Percentiles rank a stretch among this genome's conserved stretches.
These are phyloP conservation scores for Helostoma temminkii DNA, from an alignment of 2,797 vertebrate species.

Conservation along the genomic window DNA sequence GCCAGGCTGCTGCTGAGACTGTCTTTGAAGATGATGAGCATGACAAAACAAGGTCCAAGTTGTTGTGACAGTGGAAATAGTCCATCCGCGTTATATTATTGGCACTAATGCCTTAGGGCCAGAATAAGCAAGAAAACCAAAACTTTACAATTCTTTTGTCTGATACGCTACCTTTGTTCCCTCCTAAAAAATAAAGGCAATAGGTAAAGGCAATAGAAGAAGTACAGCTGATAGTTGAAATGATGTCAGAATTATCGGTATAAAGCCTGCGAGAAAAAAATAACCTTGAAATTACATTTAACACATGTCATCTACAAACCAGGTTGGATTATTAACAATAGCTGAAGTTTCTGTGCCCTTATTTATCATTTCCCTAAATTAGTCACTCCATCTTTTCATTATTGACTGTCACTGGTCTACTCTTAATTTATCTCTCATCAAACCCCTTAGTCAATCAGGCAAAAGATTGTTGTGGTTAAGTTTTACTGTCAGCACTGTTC, in stretches of 20 bases:
- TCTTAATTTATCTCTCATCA: conserved; percentile 8
- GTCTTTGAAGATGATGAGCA: conserved; percentile 68
- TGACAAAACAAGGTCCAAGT: conserved; percentile 65
- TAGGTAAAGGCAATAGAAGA: conserved; percentile 51
- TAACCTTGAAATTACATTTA: not conserved
- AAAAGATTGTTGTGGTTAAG: conserved; percentile 14
- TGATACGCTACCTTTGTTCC: conserved; percentile 48
- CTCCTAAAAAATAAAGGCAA: conserved; percentile 48
- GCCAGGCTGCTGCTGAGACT: conserved; percentile 38
- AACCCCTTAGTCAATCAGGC: not conserved
- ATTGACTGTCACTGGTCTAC: conserved; percentile 2
- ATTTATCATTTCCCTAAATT: not conserved
- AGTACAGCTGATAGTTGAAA: conserved; percentile 9
- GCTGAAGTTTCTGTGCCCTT: not conserved
- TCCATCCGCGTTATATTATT: conserved; percentile 53
- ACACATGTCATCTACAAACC: no score
- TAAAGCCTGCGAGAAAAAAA: conserved; percentile 32
- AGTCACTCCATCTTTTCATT: conserved; percentile 6
- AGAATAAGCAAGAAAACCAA: conserved; percentile 43
- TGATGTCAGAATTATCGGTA: conserved; percentile 14
- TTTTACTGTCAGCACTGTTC: not conserved
- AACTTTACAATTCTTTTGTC: conserved; percentile 58
- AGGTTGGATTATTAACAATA: not conserved
- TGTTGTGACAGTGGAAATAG: conserved; percentile 67
- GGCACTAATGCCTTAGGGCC: conserved; percentile 53